Base-by-base conservation (phyloP, 2,113 vertebrate genomes). In the Centrocercus urophasianus region DNA sequence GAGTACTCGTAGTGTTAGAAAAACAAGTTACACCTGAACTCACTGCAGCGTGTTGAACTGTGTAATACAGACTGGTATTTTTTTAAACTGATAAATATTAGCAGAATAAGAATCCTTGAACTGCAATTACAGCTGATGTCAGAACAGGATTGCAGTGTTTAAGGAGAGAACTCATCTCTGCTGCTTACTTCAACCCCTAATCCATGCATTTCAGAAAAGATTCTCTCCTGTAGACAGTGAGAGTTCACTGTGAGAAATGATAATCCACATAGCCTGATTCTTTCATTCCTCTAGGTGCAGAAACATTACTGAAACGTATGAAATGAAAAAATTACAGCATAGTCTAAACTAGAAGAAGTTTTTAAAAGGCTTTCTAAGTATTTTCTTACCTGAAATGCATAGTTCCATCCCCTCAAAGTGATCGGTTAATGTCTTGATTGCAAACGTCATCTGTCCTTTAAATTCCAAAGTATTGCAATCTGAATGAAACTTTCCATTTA, bases 221-320 rank as follows among this genome's bases (percentile, higher is more conserved):
- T 72, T 93, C 38, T 64, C 43, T 77, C 25, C 28, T 16, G 34
- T 0, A 66, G 65, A 21, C 13, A 74, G 32, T 36, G 21, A 70
- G 54, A 87, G 32, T 86, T 86, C 57, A 82, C 11, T 20, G 1
- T 13, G 32, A 59, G 19, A 56, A 80, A 77, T 24, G 11, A 56
- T 32, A 72, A 84, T 16, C 6, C 47, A n/a, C 20, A 93, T 30
- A 56, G 60, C 28, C 22, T 32, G 13, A 7, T 30, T n/a, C 34
- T 67, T 93, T 83, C 52, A 61, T 78, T 94, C 48, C 54, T 92
- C 80, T 40, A 1, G 30, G 42, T 75, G 27, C 56, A 95, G 87
- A 91, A 89, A 52, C 9, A 20, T 59, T 64, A 77, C 18, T 48
- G 70, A 81, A 95, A 81, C 0, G 0, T 65, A 30, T 42, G n/a